Conservation (phyloP, 2,113 vertebrate genomes). For the Emydocephalus ijimae region DNA sequence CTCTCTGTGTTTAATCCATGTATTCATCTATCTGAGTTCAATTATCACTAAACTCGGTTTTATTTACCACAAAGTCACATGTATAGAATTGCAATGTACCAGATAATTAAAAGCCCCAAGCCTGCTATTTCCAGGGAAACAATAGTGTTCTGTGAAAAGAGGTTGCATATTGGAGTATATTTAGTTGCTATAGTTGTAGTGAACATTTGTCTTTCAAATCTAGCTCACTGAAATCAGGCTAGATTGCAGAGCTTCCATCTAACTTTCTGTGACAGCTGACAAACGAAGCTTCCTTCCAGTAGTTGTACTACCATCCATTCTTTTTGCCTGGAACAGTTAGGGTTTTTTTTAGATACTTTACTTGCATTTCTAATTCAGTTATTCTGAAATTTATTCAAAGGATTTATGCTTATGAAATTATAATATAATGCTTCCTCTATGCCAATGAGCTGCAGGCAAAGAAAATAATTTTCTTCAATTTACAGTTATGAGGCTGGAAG, state of each 20-base stretch:
- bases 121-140: conserved; percentile 69
- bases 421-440: conserved; percentile 84
- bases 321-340: conserved; percentile 65
- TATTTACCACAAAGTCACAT: neutral
- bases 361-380: conserved; percentile 83
- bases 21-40: neutral
- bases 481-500: conserved; percentile 81
- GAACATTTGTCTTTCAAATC: conserved; percentile 47
- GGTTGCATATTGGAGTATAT: conserved; percentile 30
- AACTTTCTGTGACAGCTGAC: conserved; percentile 52
- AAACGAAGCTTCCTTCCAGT: conserved; percentile 41
- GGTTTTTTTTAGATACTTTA: conserved; percentile 76
- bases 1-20: neutral
- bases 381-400: conserved; percentile 86
- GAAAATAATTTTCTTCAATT: conserved; percentile 89
- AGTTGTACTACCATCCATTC: conserved; percentile 33
- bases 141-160: conserved; percentile 59
- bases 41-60: neutral
- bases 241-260: conserved; percentile 39
- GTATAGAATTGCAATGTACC: neutral
- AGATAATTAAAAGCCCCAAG: conserved; percentile 72
- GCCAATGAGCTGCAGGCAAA: conserved; percentile 85
- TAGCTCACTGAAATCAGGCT: conserved; percentile 56
- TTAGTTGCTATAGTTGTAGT: conserved; percentile 26
- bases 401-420: conserved; percentile 86